phyloP scores from a whole-genome alignment of 2,113 vertebrate species.

The Orycteropus afer region DNA sequence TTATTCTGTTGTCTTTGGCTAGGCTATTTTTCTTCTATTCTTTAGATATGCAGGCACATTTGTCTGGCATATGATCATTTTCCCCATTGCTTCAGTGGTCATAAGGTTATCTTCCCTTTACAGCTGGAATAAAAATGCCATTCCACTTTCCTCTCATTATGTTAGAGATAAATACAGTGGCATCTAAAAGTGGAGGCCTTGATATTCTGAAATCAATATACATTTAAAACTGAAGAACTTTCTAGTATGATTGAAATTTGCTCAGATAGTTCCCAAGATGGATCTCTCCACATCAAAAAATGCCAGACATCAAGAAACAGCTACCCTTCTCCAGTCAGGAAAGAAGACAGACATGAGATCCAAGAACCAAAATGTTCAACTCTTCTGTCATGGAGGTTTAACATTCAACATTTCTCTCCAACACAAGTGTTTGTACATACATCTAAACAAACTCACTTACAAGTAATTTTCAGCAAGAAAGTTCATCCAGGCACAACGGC shows the following conservation, averaged over 20 bases:
- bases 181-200: not conserved
- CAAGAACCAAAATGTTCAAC: not conserved
- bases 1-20: slow-evolving; percentile 51
- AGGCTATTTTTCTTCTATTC: slow-evolving; percentile 57
- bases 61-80: slow-evolving; percentile 14
- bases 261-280: not conserved
- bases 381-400: not conserved
- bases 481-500: not conserved
- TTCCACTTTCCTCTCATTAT: slow-evolving; percentile 51
- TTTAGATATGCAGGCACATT: slow-evolving; percentile 42
- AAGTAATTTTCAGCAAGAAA: slow-evolving; percentile 20
- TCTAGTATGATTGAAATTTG: not conserved
- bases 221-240: slow-evolving; percentile 27
- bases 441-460: not conserved
- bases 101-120: slow-evolving; percentile 63
- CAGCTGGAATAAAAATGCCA: slow-evolving; percentile 46
- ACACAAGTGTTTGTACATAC: not conserved
- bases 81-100: slow-evolving; percentile 13
- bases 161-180: slow-evolving; percentile 11
- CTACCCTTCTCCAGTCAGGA: not conserved
- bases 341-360: not conserved
- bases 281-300: not conserved
- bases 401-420: not conserved
- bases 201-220: not conserved
- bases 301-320: not conserved